phyloP scores from a whole-genome alignment of 2,797 vertebrate species.

The Labeo calbasu region DNA sequence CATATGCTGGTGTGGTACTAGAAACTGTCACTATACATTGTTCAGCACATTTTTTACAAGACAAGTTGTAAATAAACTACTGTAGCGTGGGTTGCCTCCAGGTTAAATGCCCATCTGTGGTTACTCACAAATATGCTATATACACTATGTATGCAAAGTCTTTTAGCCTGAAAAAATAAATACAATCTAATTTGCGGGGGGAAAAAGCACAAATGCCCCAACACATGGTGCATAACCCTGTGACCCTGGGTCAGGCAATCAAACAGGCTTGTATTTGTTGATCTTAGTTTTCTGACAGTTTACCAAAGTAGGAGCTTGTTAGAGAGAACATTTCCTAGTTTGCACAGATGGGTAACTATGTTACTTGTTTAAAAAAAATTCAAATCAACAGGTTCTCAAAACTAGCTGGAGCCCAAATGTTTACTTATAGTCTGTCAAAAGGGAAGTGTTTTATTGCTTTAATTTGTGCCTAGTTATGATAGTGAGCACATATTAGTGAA shows the following conservation, averaged over 20 bases:
- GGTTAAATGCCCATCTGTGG: slow-evolving; percentile 61
- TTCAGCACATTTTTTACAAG: not conserved
- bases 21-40: not conserved
- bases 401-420: slow-evolving; percentile 15
- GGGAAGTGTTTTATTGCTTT: slow-evolving; percentile 1
- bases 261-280: slow-evolving; percentile 77
- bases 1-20: not conserved
- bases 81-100: slow-evolving; percentile 48
- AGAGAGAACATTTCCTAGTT: slow-evolving; percentile 63
- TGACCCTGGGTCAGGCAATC: slow-evolving; percentile 67
- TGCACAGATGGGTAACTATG: slow-evolving; percentile 64
- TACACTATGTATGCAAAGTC: slow-evolving; percentile 67
- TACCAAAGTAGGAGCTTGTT: slow-evolving; percentile 65
- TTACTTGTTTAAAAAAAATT: slow-evolving; percentile 41
- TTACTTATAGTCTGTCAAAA: slow-evolving; percentile 14
- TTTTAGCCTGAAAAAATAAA: slow-evolving; percentile 79
- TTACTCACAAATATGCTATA: slow-evolving; percentile 62
- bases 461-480: not conserved
- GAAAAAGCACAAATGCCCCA: slow-evolving; percentile 64
- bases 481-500: not conserved
- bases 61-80: slow-evolving; percentile 27
- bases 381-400: slow-evolving; percentile 17
- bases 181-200: slow-evolving; percentile 70
- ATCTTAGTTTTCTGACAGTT: slow-evolving; percentile 72
- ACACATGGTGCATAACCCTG: slow-evolving; percentile 75